Evolutionary conservation across 1,140 invertebrate genomes (phyloP).

Genomic region (Aphelenchoides besseyi): DNA sequence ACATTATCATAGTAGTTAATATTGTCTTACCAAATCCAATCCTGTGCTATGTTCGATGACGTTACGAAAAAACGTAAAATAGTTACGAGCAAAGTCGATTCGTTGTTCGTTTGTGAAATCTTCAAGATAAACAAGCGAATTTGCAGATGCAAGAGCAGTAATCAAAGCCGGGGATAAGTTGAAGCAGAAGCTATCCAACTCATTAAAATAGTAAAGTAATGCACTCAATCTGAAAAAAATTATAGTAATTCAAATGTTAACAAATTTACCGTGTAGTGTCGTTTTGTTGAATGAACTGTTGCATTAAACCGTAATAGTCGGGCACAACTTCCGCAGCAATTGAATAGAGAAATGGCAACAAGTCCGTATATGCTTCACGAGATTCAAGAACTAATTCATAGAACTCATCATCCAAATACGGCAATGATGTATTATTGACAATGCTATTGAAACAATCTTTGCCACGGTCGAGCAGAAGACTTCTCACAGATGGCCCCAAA

Average conservation of each 20-base stretch:
- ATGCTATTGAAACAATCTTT: not conserved
- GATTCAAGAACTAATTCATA: not conserved
- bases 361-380: not conserved
- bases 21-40: slow-evolving; percentile 7
- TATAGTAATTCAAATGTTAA: not conserved
- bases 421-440: not conserved
- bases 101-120: not conserved
- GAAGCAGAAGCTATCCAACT: not conserved
- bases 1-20: too few relatives aligned
- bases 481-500: not conserved
- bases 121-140: not conserved
- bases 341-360: not conserved
- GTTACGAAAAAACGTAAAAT: not conserved
- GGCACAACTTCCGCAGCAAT: not conserved
- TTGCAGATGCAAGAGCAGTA: too few relatives aligned
- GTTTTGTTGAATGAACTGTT: not conserved
- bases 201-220: slow-evolving; percentile 3
- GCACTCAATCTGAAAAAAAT: not conserved
- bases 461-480: not conserved
- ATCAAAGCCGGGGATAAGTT: not conserved
- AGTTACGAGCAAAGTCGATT: not conserved
- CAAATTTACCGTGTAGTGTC: not conserved
- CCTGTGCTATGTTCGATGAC: not conserved
- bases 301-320: not conserved
- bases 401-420: not conserved